These are phyloP conservation scores for Xenentodon cancila DNA, from an alignment of 2,797 vertebrate species.

Conservation along the genomic window DNA sequence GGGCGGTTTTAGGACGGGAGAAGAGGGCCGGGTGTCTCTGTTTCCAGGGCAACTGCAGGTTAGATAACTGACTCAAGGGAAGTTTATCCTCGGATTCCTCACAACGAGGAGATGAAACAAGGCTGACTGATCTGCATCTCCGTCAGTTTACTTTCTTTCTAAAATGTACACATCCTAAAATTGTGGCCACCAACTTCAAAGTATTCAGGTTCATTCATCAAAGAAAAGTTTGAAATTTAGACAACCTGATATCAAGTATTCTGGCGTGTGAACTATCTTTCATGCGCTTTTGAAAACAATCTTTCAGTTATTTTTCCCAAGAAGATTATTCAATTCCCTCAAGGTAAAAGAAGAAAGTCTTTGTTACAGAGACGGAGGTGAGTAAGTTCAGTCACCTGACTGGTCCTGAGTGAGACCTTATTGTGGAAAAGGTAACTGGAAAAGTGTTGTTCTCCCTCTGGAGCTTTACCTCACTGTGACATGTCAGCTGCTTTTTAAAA, in stretches of 20 bases:
- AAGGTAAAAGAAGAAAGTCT: not conserved
- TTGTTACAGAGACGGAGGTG: not conserved
- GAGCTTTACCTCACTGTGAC: conserved; percentile 1
- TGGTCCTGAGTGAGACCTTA: not conserved
- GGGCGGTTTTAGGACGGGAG: conserved; percentile 20
- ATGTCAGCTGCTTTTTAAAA: not conserved
- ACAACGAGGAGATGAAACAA: conserved; percentile 3
- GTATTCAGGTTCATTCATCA: no score
- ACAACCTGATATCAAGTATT: no score
- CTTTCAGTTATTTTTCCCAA: no score
- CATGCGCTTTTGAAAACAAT: no score
- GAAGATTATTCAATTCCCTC: not conserved
- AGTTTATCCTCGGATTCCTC: not conserved
- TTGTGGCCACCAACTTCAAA: no score
- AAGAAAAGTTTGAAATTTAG: no score
- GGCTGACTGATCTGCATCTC: conserved; percentile 7
- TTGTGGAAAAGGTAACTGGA: conserved; percentile 32
- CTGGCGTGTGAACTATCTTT: no score
- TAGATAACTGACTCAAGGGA: conserved; percentile 6
- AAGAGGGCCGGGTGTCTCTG: conserved; percentile 10
- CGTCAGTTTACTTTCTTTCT: conserved; percentile 40
- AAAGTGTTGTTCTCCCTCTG: conserved; percentile 14
- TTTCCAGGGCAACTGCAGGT: conserved; percentile 62
- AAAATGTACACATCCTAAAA: conserved; percentile 52
- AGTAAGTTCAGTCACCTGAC: conserved; percentile 1